A percentile compares a stretch with the other conserved stretches of the same genome.
These are phyloP conservation scores for Sebastes kiyomatsui DNA, from an alignment of 2,797 vertebrate genomes.

Conservation along the genomic window DNA sequence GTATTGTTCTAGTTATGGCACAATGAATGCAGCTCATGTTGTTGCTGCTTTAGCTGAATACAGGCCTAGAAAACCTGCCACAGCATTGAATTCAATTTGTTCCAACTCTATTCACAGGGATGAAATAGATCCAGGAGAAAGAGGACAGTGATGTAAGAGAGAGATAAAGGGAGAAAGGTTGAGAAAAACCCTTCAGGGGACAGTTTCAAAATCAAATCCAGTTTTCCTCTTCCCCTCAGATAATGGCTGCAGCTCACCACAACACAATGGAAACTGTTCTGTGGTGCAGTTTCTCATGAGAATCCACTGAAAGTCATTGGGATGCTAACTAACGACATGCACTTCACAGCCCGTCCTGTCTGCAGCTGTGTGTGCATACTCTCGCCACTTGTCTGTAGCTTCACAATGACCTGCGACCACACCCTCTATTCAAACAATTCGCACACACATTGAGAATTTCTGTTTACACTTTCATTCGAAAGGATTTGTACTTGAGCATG, in stretches of 20 bases:
- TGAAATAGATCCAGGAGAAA: slow-evolving; percentile 11
- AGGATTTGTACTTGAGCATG: background rate
- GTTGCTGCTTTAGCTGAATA: background rate
- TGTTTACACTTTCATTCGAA: slow-evolving; percentile 26
- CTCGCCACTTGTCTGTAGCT: background rate
- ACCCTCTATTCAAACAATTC: slow-evolving; percentile 13
- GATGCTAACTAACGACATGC: slow-evolving; percentile 18
- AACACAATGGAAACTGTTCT: background rate
- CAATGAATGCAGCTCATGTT: background rate
- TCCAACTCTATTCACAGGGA: background rate
- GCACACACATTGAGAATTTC: background rate
- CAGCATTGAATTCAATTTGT: slow-evolving; percentile 14
- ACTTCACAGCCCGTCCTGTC: background rate
- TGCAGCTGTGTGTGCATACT: background rate
- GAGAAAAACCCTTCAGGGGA: slow-evolving; percentile 3
- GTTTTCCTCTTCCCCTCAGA: background rate
- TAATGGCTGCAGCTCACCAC: background rate
- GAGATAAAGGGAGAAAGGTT: background rate
- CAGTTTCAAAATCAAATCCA: background rate
- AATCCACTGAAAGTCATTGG: background rate
- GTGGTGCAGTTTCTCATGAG: background rate
- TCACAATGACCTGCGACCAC: background rate
- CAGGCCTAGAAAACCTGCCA: background rate
- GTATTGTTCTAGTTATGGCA: background rate
- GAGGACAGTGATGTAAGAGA: background rate